Base-by-base conservation (phyloP, 2,113 vertebrate genomes). In the Burhinus oedicnemus region DNA sequence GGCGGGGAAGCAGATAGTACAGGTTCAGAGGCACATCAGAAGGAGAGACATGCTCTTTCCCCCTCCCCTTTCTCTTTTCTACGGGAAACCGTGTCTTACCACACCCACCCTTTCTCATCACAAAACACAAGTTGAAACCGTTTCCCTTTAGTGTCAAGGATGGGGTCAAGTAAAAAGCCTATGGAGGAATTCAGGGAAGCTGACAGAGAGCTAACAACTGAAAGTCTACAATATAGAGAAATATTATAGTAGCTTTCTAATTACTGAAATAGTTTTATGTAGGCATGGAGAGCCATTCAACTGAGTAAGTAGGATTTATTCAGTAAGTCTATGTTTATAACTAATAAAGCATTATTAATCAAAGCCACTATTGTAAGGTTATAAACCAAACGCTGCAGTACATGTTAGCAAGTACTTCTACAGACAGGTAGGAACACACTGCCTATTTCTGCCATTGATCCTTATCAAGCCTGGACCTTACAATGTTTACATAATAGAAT, bases 261-360 rank as follows among this genome's bases (percentile, higher is more conserved):
- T 80, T 95, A 87, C 89, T 87, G 86, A 89, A 96, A 90, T 94
- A 89, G 87, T 89, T 97, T 94, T 91, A 93, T 80, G 87, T 52
- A 88, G 83, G 69, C 88, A 66, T 18, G 65, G 64, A 82, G 49
- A 86, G 45, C 55, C 72, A 75, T 81, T 94, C 76, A 90, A 79
- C 62, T 76, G 45, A 95, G 66, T 91, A 96, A 97, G 55, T 5
- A 97, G 83, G 94, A 95, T 95, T 97, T 96, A 90, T 58, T 76
- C 78, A 81, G 42, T 93, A 97, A 96, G 72, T 90, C 83, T 91
- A 74, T 6, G 60, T 95, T 95, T 94, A 69, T 96, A 94, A 92
- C 87, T 95, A 88, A 95, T 90, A 96, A 95, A 93, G 95, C 44
- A 96, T 89, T 94, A 90, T 68, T 93, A 95, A 95, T 97, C 87